Evolutionary conservation across 2,797 vertebrate species (phyloP).

Genomic region (Phataginus tricuspis): DNA sequence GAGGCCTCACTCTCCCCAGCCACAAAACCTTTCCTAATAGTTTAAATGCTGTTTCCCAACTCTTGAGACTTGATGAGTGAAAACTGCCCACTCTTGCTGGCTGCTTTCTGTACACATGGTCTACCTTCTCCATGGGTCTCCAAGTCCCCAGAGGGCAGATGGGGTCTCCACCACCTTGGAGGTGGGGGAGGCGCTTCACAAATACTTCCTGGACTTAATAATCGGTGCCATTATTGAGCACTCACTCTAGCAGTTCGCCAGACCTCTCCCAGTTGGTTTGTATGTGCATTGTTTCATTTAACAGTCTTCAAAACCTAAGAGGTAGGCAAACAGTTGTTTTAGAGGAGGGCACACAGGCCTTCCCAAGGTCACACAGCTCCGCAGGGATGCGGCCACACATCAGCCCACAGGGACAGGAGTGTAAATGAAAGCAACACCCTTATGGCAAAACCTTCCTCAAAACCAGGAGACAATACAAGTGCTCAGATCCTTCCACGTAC

Average conservation of each 20-base stretch:
- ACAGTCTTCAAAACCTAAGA: not conserved
- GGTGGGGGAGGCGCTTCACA: not conserved
- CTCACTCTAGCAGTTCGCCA: not conserved
- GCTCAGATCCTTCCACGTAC: not conserved
- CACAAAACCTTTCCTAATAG: not conserved
- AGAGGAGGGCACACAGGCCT: conserved; percentile 8
- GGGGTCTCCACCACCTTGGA: not conserved
- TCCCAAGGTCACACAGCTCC: not conserved
- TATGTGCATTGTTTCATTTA: not conserved
- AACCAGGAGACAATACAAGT: not conserved
- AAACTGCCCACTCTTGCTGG: not conserved
- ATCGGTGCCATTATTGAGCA: not conserved
- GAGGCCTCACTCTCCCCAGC: not conserved
- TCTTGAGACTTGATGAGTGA: not conserved
- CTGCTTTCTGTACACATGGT: not conserved
- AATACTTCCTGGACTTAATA: not conserved
- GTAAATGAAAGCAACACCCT: not conserved
- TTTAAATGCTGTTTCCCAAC: not conserved
- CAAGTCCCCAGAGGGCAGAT: not conserved
- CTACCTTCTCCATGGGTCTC: not conserved
- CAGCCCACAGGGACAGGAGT: not conserved
- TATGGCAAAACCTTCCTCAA: not conserved
- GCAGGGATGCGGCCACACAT: not conserved
- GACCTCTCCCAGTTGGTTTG: not conserved
- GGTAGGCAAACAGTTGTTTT: not conserved